Base-by-base conservation (phyloP, 2,113 vertebrate species). In the Epinephelus lanceolatus region DNA sequence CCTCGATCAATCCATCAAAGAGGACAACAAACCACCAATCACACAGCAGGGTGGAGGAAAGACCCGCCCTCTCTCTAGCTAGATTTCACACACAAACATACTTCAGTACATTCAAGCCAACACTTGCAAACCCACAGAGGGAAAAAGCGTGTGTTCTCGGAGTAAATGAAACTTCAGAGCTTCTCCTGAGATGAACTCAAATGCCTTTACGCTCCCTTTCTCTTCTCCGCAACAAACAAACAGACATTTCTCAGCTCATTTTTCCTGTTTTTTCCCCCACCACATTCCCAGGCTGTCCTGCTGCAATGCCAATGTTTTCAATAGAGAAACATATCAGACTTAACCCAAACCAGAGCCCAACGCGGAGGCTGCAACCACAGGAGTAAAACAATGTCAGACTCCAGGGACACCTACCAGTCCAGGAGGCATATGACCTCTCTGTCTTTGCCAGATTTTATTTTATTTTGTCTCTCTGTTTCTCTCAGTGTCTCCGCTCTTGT, bases 251-350 rank as follows among this genome's bases (percentile, higher is more conserved):
- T 81, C 83, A 73, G 77, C 69, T 89, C 75, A 42, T 84, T 87
- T 84, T 86, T 72, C 21, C 61, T 51, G 51, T 71, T 53, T 76
- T 86, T 87, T 53, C 42, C 40, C 5, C 80, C 0, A 5, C 82
- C 55, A 40, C 91, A 84, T 94, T 94, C 91, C 79, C 91, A 91
- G 87, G 91, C 89, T 86, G 91, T 89, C 87, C 84, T 81, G 59
- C 68, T 84, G 52, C 79, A 76, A 37, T 76, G 53, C 67, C 76
- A 85, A 5, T 86, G 86, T 87, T 86, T 91, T 87, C 78, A 90
- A 17, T 67, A 76, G 86, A 83, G 83, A 78, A 84, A 87, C 84
- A 83, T 81, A 83, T 86, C 84, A 67, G 69, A 66, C 30, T 81
- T 70, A 87, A 87, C 71, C 77, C 59, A 83, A 89, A 89, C 73